Evolutionary conservation across 30 jellyfish, hydroid and myxozoan species (phyloP).

Genomic region (Clytia hemisphaerica): DNA sequence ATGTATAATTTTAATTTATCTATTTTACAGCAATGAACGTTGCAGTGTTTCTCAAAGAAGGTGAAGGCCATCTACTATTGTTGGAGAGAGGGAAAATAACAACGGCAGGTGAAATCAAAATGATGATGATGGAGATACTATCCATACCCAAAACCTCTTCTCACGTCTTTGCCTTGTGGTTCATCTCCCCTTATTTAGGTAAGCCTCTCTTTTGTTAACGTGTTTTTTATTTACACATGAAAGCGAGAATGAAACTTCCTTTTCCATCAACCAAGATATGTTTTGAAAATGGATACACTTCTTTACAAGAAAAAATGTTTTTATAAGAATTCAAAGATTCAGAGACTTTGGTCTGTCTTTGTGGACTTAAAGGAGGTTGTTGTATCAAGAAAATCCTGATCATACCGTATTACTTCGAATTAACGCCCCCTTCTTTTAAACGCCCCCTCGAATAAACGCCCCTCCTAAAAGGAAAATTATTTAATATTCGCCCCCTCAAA

Average conservation of each 20-base stretch:
- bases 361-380: too few relatives aligned
- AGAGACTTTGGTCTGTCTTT: too few relatives aligned
- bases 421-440: too few relatives aligned
- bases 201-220: conserved; percentile 30
- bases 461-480: too few relatives aligned
- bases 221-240: too few relatives aligned
- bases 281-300: not conserved
- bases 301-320: not conserved
- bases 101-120: conserved; percentile 78
- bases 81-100: conserved; percentile 82
- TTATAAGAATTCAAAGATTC: too few relatives aligned
- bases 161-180: conserved; percentile 80
- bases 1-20: not conserved
- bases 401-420: too few relatives aligned
- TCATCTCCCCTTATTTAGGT: conserved; percentile 85
- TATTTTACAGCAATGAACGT: conserved; percentile 61
- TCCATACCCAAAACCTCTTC: conserved; percentile 45
- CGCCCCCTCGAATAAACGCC: too few relatives aligned
- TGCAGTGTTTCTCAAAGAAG: conserved; percentile 93
- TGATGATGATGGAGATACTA: conserved; percentile 64
- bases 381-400: too few relatives aligned
- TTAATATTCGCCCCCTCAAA: too few relatives aligned
- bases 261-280: not conserved
- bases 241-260: too few relatives aligned
- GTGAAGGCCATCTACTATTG: conserved; percentile 44